Percentiles rank a stretch among this genome's conserved stretches.
Conservation (phyloP, 2,888 invertebrate genomes). For the Eupithecia subumbrata region DNA sequence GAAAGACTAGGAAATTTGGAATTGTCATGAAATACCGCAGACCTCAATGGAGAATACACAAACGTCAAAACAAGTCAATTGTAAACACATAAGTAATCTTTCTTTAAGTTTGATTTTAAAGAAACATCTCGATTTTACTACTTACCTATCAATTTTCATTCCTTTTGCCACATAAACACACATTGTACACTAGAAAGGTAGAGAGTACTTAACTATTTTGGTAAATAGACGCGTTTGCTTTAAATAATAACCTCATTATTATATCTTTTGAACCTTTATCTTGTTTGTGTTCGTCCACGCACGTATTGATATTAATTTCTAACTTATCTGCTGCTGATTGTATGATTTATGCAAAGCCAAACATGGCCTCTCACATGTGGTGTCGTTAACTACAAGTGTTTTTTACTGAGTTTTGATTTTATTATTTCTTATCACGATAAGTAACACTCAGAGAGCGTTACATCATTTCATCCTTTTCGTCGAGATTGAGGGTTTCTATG, state of each 20-base stretch:
- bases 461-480: background rate
- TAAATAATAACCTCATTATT: constrained; percentile 48
- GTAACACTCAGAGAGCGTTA: background rate
- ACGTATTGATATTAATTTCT: constrained; percentile 53
- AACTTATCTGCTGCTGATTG: constrained; percentile 52
- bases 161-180: background rate
- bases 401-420: background rate
- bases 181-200: background rate
- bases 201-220: constrained; percentile 10
- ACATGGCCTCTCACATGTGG: constrained; percentile 54
- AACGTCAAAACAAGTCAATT: background rate
- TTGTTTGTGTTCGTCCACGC: constrained; percentile 55
- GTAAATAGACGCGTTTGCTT: constrained; percentile 45
- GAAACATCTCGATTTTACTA: background rate
- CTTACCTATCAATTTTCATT: background rate
- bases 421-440: background rate
- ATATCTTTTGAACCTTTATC: constrained; percentile 64
- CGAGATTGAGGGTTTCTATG: background rate
- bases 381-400: constrained; percentile 3
- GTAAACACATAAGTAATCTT: background rate
- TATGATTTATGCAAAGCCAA: constrained; percentile 48
- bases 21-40: background rate
- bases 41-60: background rate
- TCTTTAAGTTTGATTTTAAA: background rate
- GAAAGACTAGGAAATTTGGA: background rate